Evolutionary conservation across 2,888 invertebrate genomes (phyloP).

Genomic region (Drosophila demipolita): DNA sequence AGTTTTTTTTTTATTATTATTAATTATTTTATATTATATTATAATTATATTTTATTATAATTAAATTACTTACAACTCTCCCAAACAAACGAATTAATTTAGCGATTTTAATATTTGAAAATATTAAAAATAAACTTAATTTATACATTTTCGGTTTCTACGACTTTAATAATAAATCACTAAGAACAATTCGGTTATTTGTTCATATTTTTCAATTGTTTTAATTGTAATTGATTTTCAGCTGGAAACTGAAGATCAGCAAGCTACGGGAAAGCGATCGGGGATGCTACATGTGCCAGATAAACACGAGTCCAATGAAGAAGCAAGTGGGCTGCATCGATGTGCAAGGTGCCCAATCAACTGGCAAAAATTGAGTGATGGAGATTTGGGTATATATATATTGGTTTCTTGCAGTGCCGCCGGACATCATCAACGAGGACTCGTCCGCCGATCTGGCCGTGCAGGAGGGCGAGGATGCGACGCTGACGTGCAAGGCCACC

Average conservation of each 20-base stretch:
- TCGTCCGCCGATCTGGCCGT: constrained; percentile 92
- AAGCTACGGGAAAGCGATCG: constrained; percentile 93
- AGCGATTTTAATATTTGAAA: background rate
- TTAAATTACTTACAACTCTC: no score
- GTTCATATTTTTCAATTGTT: background rate
- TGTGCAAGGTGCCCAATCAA: constrained; percentile 87
- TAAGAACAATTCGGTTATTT: rapidly evolving
- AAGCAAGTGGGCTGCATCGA: constrained; percentile 95
- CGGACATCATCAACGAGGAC: constrained; percentile 91
- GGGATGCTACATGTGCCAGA: constrained; percentile 97
- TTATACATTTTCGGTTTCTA: background rate
- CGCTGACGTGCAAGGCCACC: constrained; percentile 91
- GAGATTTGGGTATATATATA: background rate
- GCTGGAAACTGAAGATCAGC: constrained; percentile 92
- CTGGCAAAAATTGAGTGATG: no score
- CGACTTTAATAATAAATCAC: no score
- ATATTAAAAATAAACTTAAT: background rate
- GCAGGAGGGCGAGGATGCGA: constrained; percentile 91
- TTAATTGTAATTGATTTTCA: background rate
- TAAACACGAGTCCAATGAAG: constrained; percentile 94
- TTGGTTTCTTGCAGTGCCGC: constrained; percentile 87
- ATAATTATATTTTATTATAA: no score
- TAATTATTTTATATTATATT: no score
- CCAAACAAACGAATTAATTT: no score
- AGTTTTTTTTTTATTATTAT: no score